Base-by-base conservation (phyloP, 2,113 vertebrate species). In the Anthoscopus minutus region DNA sequence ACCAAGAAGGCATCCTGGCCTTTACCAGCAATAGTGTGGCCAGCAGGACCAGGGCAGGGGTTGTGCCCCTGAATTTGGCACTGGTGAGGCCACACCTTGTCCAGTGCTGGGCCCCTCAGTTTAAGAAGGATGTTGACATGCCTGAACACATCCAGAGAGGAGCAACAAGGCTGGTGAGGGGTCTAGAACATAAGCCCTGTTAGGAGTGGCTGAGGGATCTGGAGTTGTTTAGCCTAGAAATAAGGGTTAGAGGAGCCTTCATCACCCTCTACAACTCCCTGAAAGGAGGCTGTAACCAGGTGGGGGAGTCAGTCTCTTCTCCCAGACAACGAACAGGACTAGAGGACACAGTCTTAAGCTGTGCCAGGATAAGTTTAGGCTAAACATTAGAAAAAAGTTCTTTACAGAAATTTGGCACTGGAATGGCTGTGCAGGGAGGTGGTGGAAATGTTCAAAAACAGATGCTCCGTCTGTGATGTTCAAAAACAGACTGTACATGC, bases 261-360 rank as follows among this genome's bases (percentile, higher is more conserved):
- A 40, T 9, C 44, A 14, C 35, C 27, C 42, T 64, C 31, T 35
- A 21, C 18, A 73, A 28, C 6, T n/a, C 3, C 37, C 15, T 30
- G 48, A 65, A 28, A 64, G 5, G 25, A 19, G 25, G 33, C 6
- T 45, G 21, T 37, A 37, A 15, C 15, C 25, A 35, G 21, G 12
- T 54, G 12, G 6, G 7, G 5, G n/a, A n/a, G 15, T 20, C 0
- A 0, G 11, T 44, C 9, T 31, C 12, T 35, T 45, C 48, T 37
- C 25, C 33, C 21, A 54, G 25, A 15, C 38, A 54, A 25, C 27
- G 9, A 56, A 24, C 13, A 66, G 25, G 40, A 37, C 20, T 44
- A 62, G 45, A 40, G 30, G 11, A 65, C 11, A 22, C 9, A 11
- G 15, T 15, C 21, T 50, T 23, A 50, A 30, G 4, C 20, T 70